phyloP scores from a whole-genome alignment of 2,888 invertebrate species.

The Chirona hameri region DNA sequence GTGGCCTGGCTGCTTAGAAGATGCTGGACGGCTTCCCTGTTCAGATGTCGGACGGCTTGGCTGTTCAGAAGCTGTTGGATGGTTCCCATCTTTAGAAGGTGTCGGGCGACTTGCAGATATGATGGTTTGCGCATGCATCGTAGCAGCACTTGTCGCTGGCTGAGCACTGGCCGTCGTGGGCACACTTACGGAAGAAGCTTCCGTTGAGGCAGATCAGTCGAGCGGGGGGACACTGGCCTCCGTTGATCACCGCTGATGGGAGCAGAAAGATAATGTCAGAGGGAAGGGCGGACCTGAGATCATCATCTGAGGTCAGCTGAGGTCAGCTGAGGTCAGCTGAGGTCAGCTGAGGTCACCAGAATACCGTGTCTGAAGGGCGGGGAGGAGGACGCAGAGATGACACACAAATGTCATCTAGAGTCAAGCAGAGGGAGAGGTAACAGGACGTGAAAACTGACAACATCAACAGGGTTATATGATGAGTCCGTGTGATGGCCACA shows the following conservation, averaged over 20 bases:
- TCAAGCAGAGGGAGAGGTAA: too few relatives aligned
- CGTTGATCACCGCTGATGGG: not conserved
- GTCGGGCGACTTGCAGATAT: conserved; percentile 29
- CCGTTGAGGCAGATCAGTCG: not conserved
- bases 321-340: not conserved
- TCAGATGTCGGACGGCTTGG: too few relatives aligned
- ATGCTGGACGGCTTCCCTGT: too few relatives aligned
- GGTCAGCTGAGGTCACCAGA: not conserved
- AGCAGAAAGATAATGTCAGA: not conserved
- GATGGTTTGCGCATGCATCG: conserved; percentile 27
- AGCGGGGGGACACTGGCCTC: conserved; percentile 23
- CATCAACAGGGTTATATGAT: too few relatives aligned
- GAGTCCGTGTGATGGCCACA: too few relatives aligned
- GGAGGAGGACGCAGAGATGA: not conserved
- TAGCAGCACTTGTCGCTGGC: conserved; percentile 32
- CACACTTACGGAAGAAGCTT: not conserved
- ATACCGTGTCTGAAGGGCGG: too few relatives aligned
- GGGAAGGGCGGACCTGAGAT: not conserved
- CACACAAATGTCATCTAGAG: not conserved
- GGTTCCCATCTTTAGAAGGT: too few relatives aligned
- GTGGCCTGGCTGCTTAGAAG: too few relatives aligned
- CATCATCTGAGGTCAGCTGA: not conserved
- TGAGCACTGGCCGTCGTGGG: conserved; percentile 30
- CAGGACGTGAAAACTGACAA: too few relatives aligned
- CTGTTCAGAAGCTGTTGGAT: too few relatives aligned